Evolutionary conservation across 2,113 vertebrate genomes (phyloP).

Genomic region (Galemys pyrenaicus): DNA sequence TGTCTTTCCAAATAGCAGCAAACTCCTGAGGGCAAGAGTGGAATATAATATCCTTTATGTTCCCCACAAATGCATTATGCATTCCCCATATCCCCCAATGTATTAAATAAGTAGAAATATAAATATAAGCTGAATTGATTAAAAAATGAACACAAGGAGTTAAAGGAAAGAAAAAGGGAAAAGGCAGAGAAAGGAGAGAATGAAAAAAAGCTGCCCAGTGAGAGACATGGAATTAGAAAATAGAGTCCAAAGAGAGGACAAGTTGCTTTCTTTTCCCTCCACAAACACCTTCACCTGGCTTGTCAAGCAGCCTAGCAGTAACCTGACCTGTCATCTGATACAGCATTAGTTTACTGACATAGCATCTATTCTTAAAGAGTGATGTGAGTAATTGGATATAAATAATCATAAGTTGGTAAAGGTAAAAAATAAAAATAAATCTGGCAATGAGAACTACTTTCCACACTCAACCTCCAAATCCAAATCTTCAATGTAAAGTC

Average conservation of each 20-base stretch:
- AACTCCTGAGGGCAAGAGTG: conserved; percentile 63
- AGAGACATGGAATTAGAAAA: not conserved
- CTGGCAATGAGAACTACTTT: not conserved
- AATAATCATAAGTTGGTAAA: not conserved
- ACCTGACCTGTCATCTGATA: not conserved
- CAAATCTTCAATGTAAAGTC: not conserved
- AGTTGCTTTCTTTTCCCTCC: not conserved
- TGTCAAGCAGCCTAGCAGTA: not conserved
- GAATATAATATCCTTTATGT: conserved; percentile 70
- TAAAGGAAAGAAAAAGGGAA: not conserved
- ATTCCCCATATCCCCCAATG: conserved; percentile 27
- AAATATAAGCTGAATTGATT: conserved; percentile 58
- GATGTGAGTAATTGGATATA: not conserved
- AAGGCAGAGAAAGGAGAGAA: not conserved
- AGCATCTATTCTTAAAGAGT: not conserved
- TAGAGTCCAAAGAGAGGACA: not conserved
- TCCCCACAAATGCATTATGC: conserved; percentile 65
- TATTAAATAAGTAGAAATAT: conserved; percentile 59
- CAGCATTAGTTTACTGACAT: not conserved
- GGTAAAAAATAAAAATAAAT: not conserved
- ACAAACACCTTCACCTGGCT: not conserved
- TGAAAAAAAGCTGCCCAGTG: not conserved
- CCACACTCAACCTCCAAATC: accelerated
- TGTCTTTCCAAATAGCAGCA: conserved; percentile 69
- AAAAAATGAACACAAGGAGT: conserved; percentile 9